These are phyloP conservation scores for Scrobipalpa costella DNA, from an alignment of 2,888 invertebrate genomes.

Conservation along the genomic window DNA sequence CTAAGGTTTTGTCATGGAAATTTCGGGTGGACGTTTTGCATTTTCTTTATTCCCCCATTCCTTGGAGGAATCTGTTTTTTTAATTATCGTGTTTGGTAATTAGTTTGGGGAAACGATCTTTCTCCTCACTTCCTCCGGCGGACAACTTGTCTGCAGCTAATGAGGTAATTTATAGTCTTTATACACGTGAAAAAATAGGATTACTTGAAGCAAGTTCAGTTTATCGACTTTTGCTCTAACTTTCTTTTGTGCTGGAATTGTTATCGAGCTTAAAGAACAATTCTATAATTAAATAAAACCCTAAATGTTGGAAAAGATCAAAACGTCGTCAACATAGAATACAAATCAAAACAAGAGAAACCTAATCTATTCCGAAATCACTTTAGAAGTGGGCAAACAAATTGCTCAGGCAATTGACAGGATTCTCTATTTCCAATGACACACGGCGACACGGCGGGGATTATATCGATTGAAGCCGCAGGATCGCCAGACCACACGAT, in stretches of 20 bases:
- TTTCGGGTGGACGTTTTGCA: constrained; percentile 77
- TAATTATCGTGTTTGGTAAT: constrained; percentile 81
- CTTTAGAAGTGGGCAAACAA: constrained; percentile 70
- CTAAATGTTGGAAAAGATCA: too few species aligned
- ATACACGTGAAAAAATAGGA: constrained; percentile 35
- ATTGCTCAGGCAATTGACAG: constrained; percentile 65
- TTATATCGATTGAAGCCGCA: constrained; percentile 60
- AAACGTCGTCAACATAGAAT: not conserved
- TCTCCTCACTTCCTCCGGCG: constrained; percentile 63
- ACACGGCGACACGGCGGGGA: constrained; percentile 49
- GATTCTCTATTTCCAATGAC: constrained; percentile 65
- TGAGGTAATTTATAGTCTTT: constrained; percentile 74
- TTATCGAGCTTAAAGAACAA: too few species aligned
- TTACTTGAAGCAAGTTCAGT: constrained; percentile 12
- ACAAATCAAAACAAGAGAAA: constrained; percentile 34
- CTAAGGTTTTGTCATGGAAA: constrained; percentile 77
- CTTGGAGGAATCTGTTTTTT: constrained; percentile 76
- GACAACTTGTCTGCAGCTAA: constrained; percentile 74
- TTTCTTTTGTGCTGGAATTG: not conserved
- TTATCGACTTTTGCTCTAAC: not conserved
- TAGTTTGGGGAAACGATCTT: constrained; percentile 78
- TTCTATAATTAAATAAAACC: too few species aligned
- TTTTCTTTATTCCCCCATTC: constrained; percentile 74
- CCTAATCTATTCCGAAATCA: constrained; percentile 32
- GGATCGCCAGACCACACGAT: constrained; percentile 28